These are phyloP conservation scores for Drosophila bunnanda DNA, from an alignment of 2,888 invertebrate species.

Conservation along the genomic window DNA sequence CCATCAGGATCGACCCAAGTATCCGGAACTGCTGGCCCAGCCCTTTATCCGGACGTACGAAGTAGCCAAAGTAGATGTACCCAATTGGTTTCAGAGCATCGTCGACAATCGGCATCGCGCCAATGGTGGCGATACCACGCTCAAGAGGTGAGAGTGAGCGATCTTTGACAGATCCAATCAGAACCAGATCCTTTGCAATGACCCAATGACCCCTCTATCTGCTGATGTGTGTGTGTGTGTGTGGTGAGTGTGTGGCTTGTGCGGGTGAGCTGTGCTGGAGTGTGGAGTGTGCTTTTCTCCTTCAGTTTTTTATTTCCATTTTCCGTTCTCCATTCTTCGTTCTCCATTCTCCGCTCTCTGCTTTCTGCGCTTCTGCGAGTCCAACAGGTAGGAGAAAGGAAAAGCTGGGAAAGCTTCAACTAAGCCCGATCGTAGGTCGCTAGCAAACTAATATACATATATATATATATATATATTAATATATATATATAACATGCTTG, in stretches of 20 bases:
- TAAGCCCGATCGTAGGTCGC: constrained; percentile 51
- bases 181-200: not conserved
- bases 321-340: constrained; percentile 40
- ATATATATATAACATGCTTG: constrained; percentile 20
- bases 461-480: not conserved
- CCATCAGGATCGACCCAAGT: constrained; percentile 96
- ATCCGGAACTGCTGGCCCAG: constrained; percentile 94
- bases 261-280: constrained; percentile 13
- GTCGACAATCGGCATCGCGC: constrained; percentile 83
- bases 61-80: constrained; percentile 89
- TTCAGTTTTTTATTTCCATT: constrained; percentile 50
- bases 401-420: constrained; percentile 17
- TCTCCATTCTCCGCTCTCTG: constrained; percentile 35
- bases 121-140: constrained; percentile 74
- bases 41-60: constrained; percentile 94
- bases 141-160: constrained; percentile 80
- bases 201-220: constrained; percentile 15
- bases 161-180: not conserved
- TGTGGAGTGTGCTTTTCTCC: constrained; percentile 44
- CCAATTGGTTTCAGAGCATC: constrained; percentile 92
- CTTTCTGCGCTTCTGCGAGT: constrained; percentile 26
- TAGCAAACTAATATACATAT: constrained; percentile 26
- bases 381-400: constrained; percentile 60
- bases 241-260: constrained; percentile 35
- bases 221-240: constrained; percentile 15